Base-by-base conservation (phyloP, 1,140 invertebrate species). In the Hylaeus anthracinus region DNA sequence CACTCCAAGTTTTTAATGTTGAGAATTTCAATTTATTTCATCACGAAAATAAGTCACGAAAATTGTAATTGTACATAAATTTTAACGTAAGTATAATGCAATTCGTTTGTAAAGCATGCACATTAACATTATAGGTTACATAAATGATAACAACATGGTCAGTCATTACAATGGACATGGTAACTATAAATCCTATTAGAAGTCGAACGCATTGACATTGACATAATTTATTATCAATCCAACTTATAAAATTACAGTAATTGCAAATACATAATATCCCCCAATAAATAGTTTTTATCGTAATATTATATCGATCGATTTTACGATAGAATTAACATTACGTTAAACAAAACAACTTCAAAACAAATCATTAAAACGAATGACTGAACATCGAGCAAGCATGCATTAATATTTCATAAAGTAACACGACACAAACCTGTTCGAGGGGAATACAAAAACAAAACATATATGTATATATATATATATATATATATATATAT, bases 301-400 rank as follows among this genome's bases (percentile, higher is more conserved):
- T 26, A 26, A 26, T 26, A 37, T n/a, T 37, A 5, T 4, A 72
- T 72, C 48, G 76, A 72, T 79, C 60, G 14, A 56, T 45, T 72
- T 72, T 5, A 0, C 2, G 26, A 43, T 14, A 63, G 2, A 15
- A 78, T 45, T 69, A 5, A 39, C 3, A 56, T 15, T 26, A 39
- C 26, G 41, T 58, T 15, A 0, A 37, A 26, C 8, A 0, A 37
- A 56, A 37, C 5, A 1, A 58, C 58, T n/a, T 37, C 0, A 48
- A 70, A 51, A 48, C 1, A 67, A 69, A 26, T n/a, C 0, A 3
- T 48, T 37, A 10, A 48, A n/a, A n/a, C 48, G 10, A 26, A n/a
- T 75, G 9, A 14, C 9, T 4, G 14, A 48, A 15, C 5, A 15
- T 58, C 0, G 9, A 39, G 43, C 4, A n/a, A 26, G 6, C 8